Conservation (phyloP, 2,113 vertebrate species). For the Melanerpes formicivorus region DNA sequence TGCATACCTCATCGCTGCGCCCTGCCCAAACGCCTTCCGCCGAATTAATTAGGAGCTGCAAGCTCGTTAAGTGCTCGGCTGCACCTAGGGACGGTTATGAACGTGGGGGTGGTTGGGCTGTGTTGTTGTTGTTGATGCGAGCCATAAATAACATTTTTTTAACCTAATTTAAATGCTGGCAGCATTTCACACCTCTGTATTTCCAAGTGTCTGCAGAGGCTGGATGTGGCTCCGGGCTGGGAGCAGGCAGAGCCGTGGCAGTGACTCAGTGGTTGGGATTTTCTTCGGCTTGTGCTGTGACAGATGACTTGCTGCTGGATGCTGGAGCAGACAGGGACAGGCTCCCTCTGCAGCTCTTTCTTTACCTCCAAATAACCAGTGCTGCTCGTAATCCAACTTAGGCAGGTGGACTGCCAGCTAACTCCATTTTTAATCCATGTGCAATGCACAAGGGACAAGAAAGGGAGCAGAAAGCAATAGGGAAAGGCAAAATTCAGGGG, state of each 20-base stretch:
- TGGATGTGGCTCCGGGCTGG: background rate
- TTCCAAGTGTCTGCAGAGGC: constrained; percentile 49
- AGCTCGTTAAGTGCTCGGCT: constrained; percentile 71
- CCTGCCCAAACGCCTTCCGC: constrained; percentile 70
- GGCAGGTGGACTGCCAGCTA: constrained; percentile 1
- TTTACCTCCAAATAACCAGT: background rate
- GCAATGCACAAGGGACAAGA: background rate
- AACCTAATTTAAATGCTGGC: constrained; percentile 67
- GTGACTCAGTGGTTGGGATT: constrained; percentile 45
- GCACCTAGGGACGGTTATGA: constrained; percentile 70
- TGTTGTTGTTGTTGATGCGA: constrained; percentile 25
- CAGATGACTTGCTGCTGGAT: background rate
- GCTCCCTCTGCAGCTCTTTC: background rate
- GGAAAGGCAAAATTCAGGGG: no score
- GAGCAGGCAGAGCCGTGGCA: constrained; percentile 11
- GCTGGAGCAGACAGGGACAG: background rate
- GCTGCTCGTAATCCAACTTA: background rate
- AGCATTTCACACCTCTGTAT: constrained; percentile 46
- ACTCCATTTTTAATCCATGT: background rate
- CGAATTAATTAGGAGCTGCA: constrained; percentile 78
- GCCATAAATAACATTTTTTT: constrained; percentile 50
- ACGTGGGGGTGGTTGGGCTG: background rate
- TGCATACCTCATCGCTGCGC: constrained; percentile 71
- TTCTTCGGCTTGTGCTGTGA: constrained; percentile 2
- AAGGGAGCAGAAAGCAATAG: background rate